Conservation (phyloP, 1,140 invertebrate species). For the Drosophila varians region DNA sequence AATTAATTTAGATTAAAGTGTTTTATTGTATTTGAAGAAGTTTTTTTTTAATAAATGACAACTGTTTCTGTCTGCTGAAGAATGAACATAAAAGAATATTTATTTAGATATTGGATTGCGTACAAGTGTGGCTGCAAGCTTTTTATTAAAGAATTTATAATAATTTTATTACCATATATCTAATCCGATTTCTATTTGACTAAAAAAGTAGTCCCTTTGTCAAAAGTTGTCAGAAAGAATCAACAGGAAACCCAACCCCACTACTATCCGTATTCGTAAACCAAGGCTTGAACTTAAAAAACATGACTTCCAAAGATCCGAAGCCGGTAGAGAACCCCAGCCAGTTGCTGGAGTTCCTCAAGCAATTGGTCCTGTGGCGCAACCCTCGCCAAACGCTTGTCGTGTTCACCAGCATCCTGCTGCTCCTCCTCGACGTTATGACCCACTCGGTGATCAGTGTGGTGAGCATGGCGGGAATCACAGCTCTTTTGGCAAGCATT, state of each 20-base stretch:
- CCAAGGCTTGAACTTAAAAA: not conserved
- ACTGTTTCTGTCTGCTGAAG: not conserved
- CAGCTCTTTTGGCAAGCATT: slow-evolving; percentile 25
- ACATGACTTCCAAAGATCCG: not conserved
- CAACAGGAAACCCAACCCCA: not conserved
- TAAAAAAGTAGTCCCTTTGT: not conserved
- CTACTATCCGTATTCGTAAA: not conserved
- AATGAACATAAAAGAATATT: not conserved
- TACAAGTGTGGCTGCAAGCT: too few relatives aligned
- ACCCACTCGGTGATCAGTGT: slow-evolving; percentile 62
- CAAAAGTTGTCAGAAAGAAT: not conserved
- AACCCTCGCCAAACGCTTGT: slow-evolving; percentile 37
- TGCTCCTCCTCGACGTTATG: slow-evolving; percentile 47
- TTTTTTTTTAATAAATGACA: not conserved
- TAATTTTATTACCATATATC: too few relatives aligned
- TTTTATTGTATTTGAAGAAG: not conserved
- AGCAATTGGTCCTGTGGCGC: slow-evolving; percentile 54
- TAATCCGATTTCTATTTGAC: too few relatives aligned
- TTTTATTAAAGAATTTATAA: too few relatives aligned
- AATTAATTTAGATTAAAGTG: slow-evolving; percentile 15
- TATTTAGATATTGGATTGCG: too few relatives aligned
- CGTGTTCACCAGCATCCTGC: slow-evolving; percentile 24
- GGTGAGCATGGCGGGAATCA: slow-evolving; percentile 48
- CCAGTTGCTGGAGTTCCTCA: slow-evolving; percentile 4
- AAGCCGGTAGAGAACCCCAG: not conserved